Conservation (phyloP, 2,113 vertebrate genomes). For the Cacatua alba region DNA sequence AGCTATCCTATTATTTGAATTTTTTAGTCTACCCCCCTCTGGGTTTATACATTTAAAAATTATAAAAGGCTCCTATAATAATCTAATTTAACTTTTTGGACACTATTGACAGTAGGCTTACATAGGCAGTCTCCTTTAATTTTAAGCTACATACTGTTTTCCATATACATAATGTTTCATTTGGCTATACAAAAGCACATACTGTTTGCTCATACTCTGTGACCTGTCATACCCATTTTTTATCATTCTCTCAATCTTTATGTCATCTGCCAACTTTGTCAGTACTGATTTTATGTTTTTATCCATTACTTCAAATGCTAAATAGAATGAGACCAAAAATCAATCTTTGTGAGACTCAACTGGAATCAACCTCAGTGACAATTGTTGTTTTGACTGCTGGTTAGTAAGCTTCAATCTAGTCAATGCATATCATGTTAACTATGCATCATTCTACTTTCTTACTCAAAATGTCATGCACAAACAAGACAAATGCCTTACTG, state of each 20-base stretch:
- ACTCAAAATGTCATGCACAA: not conserved
- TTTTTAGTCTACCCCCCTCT: not conserved
- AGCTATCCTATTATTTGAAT: not conserved
- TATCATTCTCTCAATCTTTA: not conserved
- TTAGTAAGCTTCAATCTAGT: not conserved
- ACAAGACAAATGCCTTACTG: not conserved
- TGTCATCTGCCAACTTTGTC: not conserved
- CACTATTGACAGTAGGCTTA: not conserved
- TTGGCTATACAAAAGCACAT: not conserved
- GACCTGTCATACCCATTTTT: not conserved
- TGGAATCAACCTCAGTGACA: not conserved
- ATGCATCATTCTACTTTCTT: not conserved
- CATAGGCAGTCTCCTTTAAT: not conserved
- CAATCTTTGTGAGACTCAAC: not conserved
- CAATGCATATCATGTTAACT: not conserved
- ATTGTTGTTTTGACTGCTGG: not conserved
- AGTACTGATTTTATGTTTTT: not conserved
- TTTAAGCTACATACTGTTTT: not conserved
- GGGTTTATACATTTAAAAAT: not conserved
- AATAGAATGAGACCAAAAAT: not conserved
- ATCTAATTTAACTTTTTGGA: not conserved
- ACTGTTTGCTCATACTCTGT: not conserved
- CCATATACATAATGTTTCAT: not conserved
- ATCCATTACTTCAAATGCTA: not conserved
- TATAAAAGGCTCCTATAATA: not conserved